These are phyloP conservation scores for Cecidostiba fungosa DNA, from an alignment of 2,888 invertebrate genomes.

Conservation along the genomic window DNA sequence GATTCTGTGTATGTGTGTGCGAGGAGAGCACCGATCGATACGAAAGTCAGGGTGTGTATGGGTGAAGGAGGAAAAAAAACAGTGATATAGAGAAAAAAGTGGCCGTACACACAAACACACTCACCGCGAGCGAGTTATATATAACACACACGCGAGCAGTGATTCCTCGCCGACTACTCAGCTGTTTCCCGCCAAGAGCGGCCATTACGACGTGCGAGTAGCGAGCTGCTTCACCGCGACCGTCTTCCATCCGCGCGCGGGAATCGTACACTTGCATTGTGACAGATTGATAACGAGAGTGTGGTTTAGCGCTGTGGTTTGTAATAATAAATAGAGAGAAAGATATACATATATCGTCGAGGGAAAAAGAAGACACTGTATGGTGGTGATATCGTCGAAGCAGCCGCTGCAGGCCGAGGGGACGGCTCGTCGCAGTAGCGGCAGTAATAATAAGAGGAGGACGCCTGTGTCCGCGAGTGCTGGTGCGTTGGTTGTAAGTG, in stretches of 20 bases:
- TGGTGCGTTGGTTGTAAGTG: constrained; percentile 25
- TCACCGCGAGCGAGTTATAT: not conserved
- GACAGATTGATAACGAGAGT: not conserved
- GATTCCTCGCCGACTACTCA: constrained; percentile 80
- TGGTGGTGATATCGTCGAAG: constrained; percentile 33
- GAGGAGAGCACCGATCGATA: too few species aligned
- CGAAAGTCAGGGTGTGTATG: too few species aligned
- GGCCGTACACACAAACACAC: too few species aligned
- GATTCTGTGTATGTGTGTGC: not conserved
- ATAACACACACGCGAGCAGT: not conserved
- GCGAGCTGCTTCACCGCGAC: not conserved
- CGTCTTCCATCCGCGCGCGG: constrained; percentile 7
- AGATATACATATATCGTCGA: not conserved
- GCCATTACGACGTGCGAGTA: constrained; percentile 48
- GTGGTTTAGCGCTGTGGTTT: not conserved
- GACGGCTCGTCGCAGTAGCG: constrained; percentile 3
- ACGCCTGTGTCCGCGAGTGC: constrained; percentile 18
- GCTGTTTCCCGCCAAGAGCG: constrained; percentile 87
- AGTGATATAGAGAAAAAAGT: too few species aligned
- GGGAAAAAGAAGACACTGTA: constrained; percentile 3
- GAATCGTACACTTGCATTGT: not conserved
- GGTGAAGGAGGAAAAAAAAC: too few species aligned
- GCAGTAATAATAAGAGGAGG: not conserved
- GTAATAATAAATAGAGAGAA: not conserved
- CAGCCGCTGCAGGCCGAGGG: constrained; percentile 31